Conservation (phyloP, 2,797 vertebrate species). For the Benthosema pterotum region DNA sequence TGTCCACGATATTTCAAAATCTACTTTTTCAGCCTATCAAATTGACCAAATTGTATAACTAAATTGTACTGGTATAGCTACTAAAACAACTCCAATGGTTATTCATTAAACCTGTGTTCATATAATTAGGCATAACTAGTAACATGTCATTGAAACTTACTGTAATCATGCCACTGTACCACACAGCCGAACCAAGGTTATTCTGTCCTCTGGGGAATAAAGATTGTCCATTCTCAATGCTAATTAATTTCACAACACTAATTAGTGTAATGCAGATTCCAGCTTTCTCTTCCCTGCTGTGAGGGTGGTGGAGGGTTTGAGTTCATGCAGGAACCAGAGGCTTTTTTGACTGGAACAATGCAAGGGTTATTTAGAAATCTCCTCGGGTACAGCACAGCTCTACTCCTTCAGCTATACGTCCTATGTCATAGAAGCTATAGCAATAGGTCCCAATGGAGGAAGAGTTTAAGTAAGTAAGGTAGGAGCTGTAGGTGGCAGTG, state of each 20-base stretch:
- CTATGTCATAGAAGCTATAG: too few relatives aligned
- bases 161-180: background rate
- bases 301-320: slow-evolving; percentile 17
- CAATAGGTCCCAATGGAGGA: too few relatives aligned
- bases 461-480: too few relatives aligned
- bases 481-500: too few relatives aligned
- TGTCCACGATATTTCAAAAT: too few relatives aligned
- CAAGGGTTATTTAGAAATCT: slow-evolving; percentile 38
- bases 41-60: too few relatives aligned
- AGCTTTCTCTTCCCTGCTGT: slow-evolving; percentile 7
- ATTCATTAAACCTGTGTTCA: too few relatives aligned
- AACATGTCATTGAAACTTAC: background rate
- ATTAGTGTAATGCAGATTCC: background rate
- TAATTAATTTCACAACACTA: background rate
- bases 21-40: too few relatives aligned
- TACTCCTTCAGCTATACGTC: slow-evolving; percentile 10
- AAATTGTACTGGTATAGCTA: too few relatives aligned
- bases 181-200: background rate
- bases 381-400: slow-evolving; percentile 20
- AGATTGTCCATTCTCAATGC: background rate
- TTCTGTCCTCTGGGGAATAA: background rate
- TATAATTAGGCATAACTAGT: background rate
- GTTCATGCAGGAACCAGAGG: slow-evolving; percentile 12
- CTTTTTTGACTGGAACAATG: slow-evolving; percentile 11
- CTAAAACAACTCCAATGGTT: too few relatives aligned